A percentile compares a stretch with the other conserved stretches of the same genome.
Evolutionary conservation across 2,888 invertebrate species (phyloP).

Genomic region (Pterobdella sp.): DNA sequence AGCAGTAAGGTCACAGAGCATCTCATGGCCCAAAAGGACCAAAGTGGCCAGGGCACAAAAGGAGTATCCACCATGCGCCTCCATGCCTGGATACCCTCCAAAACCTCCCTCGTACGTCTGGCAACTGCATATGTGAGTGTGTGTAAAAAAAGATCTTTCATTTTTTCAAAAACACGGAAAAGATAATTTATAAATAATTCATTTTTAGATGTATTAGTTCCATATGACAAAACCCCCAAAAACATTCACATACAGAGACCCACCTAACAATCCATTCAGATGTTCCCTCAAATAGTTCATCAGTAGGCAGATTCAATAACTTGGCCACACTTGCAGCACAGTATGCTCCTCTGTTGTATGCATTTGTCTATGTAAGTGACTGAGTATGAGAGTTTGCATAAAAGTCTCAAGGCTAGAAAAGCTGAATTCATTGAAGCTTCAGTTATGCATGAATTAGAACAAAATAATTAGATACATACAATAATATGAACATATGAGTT

Average conservation of each 20-base stretch:
- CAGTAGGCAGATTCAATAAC: constrained; percentile 67
- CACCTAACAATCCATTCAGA: constrained; percentile 82
- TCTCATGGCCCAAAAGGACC: constrained; percentile 68
- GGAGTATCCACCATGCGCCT: constrained; percentile 98
- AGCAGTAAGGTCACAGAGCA: constrained; percentile 67
- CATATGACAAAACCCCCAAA: not conserved
- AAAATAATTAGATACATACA: not conserved
- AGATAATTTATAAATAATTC: not conserved
- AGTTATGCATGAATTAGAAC: not conserved
- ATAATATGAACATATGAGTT: not conserved
- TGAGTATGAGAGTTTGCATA: not conserved
- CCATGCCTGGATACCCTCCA: constrained; percentile 82
- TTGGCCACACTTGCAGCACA: constrained; percentile 86
- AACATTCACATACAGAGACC: constrained; percentile 22
- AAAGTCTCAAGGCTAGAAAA: too few relatives aligned
- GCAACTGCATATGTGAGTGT: constrained; percentile 62
- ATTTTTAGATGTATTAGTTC: not conserved
- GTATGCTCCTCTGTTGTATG: constrained; percentile 71
- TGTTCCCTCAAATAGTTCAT: constrained; percentile 72
- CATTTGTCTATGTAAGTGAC: not conserved
- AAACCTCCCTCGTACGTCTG: constrained; percentile 99
- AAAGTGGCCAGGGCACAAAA: constrained; percentile 91
- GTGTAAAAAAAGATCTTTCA: constrained; percentile 1
- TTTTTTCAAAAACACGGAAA: not conserved
- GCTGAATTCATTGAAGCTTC: not conserved